These are phyloP conservation scores for Palaemon carinicauda DNA, from an alignment of 1,140 invertebrate genomes.

Conservation along the genomic window DNA sequence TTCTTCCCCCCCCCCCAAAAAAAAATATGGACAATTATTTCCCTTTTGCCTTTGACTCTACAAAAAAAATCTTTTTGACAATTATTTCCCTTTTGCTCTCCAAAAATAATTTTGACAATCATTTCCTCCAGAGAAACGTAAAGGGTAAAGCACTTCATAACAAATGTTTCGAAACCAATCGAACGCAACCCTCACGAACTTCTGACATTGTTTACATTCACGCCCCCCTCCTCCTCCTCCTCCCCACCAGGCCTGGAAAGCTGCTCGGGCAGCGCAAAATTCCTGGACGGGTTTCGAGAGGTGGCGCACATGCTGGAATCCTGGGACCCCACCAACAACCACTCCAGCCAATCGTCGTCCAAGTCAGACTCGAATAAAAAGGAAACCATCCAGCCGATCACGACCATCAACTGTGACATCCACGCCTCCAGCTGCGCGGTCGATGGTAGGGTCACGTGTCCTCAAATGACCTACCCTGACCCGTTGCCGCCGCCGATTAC, in stretches of 20 bases:
- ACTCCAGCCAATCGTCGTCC: background rate
- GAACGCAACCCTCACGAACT: too few species aligned
- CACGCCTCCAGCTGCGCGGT: background rate
- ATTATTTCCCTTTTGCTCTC: too few species aligned
- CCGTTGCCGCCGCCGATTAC: background rate
- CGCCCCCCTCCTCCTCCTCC: background rate
- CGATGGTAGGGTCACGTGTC: background rate
- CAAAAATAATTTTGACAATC: too few species aligned
- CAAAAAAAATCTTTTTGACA: too few species aligned
- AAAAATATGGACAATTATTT: too few species aligned
- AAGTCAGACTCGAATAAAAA: background rate
- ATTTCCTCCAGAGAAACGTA: too few species aligned
- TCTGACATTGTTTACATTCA: too few species aligned
- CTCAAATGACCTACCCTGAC: background rate
- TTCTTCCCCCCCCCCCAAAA: too few species aligned
- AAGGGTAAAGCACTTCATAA: too few species aligned
- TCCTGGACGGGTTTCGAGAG: background rate
- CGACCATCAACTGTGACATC: background rate
- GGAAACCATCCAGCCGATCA: background rate
- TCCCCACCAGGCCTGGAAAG: background rate
- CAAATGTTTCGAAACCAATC: too few species aligned
- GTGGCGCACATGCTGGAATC: constrained; percentile 5
- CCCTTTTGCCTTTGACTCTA: too few species aligned
- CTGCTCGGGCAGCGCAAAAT: background rate
- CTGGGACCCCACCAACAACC: background rate